Percentiles rank a stretch among this genome's conserved stretches.
Evolutionary conservation across 2,113 vertebrate genomes (phyloP).

Genomic region (Coregonus clupeaformis): DNA sequence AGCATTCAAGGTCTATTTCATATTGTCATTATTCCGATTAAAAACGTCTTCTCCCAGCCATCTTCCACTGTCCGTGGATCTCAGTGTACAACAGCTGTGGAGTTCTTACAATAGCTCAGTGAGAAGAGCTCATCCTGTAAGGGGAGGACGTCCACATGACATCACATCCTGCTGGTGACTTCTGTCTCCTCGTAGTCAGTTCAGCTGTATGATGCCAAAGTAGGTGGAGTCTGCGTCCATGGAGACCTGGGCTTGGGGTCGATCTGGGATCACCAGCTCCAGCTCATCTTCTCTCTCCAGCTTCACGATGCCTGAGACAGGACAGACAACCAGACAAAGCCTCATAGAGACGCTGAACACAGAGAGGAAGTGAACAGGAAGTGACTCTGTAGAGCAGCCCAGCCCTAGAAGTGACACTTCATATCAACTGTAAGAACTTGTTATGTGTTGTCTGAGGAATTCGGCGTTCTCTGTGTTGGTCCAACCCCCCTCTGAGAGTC

Average conservation of each 20-base stretch:
- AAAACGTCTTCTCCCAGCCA: too few relatives aligned
- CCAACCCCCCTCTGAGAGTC: too few relatives aligned
- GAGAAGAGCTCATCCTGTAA: not conserved
- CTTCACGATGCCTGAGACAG: conserved; percentile 40
- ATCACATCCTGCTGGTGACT: not conserved
- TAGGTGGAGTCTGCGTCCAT: conserved; percentile 57
- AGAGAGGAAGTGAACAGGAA: too few relatives aligned
- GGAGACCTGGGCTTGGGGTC: conserved; percentile 49
- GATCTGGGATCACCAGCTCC: conserved; percentile 48
- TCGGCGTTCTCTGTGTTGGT: too few relatives aligned
- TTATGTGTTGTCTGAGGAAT: too few relatives aligned
- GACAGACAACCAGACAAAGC: not conserved
- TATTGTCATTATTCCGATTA: too few relatives aligned
- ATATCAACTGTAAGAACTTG: too few relatives aligned
- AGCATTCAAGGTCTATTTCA: too few relatives aligned
- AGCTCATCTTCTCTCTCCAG: conserved; percentile 59
- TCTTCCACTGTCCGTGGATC: too few relatives aligned
- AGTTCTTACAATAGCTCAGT: not conserved
- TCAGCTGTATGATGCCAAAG: conserved; percentile 66
- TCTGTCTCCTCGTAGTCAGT: conserved; percentile 29
- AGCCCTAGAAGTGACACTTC: too few relatives aligned
- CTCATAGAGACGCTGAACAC: not conserved
- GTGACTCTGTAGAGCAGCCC: too few relatives aligned
- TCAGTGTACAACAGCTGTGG: too few relatives aligned
- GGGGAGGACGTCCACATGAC: not conserved